These are phyloP conservation scores for Oxyruncus cristatus DNA, from an alignment of 2,113 vertebrate genomes.

Conservation along the genomic window DNA sequence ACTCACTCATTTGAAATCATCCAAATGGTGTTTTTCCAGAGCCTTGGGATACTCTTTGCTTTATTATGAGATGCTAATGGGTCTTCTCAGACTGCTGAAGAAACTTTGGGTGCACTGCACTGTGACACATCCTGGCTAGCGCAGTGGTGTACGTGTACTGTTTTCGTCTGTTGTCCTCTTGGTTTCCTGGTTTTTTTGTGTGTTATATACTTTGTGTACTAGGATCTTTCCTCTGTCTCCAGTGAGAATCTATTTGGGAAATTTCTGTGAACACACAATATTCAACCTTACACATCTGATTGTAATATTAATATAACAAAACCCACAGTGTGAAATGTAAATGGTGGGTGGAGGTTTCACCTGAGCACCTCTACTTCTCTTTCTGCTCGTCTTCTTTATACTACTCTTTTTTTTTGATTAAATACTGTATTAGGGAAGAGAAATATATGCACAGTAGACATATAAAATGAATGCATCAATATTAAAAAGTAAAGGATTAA, in stretches of 20 bases:
- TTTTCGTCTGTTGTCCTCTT: neutral
- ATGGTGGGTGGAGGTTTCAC: neutral
- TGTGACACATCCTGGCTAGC: neutral
- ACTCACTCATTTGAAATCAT: constrained; percentile 22
- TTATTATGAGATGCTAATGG: neutral
- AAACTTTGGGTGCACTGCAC: neutral
- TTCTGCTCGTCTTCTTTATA: neutral
- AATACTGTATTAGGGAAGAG: neutral
- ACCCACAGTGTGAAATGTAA: neutral
- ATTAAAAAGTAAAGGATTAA: neutral
- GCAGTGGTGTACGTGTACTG: accelerated
- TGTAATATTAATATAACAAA: neutral
- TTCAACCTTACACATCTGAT: neutral
- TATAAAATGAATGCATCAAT: neutral
- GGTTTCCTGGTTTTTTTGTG: neutral
- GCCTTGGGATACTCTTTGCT: neutral
- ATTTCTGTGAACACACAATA: neutral
- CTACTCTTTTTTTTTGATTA: neutral
- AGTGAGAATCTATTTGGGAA: neutral
- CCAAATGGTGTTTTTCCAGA: neutral
- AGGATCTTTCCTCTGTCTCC: neutral
- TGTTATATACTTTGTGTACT: neutral
- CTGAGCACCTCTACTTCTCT: neutral
- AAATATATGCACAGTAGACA: neutral
- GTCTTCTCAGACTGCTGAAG: neutral